phyloP scores from a whole-genome alignment of 64 coral and sea anemone species.

The Anthopleura sola region DNA sequence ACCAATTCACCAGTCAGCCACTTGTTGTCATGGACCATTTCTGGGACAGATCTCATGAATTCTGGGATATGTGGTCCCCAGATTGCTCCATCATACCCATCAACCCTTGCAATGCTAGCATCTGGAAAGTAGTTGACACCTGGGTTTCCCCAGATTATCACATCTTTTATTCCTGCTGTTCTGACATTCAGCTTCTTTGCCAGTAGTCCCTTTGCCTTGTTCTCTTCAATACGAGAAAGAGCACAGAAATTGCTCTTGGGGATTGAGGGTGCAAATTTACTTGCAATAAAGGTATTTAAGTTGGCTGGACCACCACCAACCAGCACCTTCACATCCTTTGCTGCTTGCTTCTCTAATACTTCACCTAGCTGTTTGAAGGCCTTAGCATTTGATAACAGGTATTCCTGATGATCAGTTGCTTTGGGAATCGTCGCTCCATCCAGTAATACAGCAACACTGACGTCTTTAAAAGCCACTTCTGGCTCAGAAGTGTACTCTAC shows the following conservation, averaged over 20 bases:
- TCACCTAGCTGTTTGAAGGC: constrained; percentile 79
- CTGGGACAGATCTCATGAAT: constrained; percentile 76
- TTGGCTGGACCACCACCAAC: constrained; percentile 68
- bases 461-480: constrained; percentile 64
- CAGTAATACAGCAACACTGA: constrained; percentile 63
- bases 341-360: constrained; percentile 67
- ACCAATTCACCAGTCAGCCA: constrained; percentile 82
- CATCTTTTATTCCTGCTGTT: constrained; percentile 80
- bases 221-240: constrained; percentile 79
- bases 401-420: constrained; percentile 39
- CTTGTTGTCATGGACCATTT: constrained; percentile 98
- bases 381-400: constrained; percentile 53
- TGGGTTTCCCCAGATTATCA: constrained; percentile 91
- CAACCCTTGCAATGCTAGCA: constrained; percentile 62
- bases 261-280: constrained; percentile 88
- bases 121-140: constrained; percentile 55
- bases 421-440: constrained; percentile 30
- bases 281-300: constrained; percentile 63
- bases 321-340: constrained; percentile 79
- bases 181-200: constrained; percentile 88
- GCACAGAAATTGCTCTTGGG: constrained; percentile 76
- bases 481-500: constrained; percentile 57
- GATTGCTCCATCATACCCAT: constrained; percentile 96
- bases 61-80: constrained; percentile 93
- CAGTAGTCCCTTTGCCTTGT: constrained; percentile 74